These are phyloP conservation scores for Drosophila ohnishii DNA, from an alignment of 1,140 invertebrate species.

Conservation along the genomic window DNA sequence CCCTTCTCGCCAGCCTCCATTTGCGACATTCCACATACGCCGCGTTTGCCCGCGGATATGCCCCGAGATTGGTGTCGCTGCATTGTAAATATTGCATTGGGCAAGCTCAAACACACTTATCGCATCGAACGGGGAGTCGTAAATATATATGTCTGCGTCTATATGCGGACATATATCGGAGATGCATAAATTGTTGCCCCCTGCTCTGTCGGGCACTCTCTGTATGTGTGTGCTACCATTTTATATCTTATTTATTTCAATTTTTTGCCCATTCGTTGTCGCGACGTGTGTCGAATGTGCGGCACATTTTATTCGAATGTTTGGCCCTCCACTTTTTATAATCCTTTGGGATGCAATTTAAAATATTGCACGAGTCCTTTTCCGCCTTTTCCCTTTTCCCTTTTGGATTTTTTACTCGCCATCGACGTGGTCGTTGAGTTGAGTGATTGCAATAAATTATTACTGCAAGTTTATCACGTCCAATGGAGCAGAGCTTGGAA, in stretches of 20 bases:
- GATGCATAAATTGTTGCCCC: conserved; percentile 65
- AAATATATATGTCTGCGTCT: conserved; percentile 57
- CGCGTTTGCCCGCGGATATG: conserved; percentile 33
- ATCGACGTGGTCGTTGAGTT: conserved; percentile 62
- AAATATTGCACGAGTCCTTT: conserved; percentile 64
- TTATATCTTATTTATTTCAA: conserved; percentile 81
- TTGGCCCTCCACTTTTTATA: conserved; percentile 16
- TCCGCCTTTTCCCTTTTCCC: conserved; percentile 2
- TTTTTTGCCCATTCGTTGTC: conserved; percentile 69
- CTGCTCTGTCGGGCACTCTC: neutral
- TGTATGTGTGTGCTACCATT: conserved; percentile 39
- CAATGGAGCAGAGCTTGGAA: conserved; percentile 37
- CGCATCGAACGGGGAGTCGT: conserved; percentile 59
- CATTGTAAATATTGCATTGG: conserved; percentile 68
- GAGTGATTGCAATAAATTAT: conserved; percentile 80
- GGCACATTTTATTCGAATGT: conserved; percentile 70
- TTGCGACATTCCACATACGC: conserved; percentile 58
- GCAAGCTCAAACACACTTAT: conserved; percentile 72
- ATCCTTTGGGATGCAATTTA: conserved; percentile 73
- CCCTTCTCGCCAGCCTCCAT: conserved; percentile 4
- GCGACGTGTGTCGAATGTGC: conserved; percentile 65
- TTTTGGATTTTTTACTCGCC: conserved; percentile 23
- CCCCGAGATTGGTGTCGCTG: conserved; percentile 63
- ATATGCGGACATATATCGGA: conserved; percentile 29
- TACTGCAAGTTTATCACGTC: conserved; percentile 57